phyloP scores from a whole-genome alignment of 2,888 invertebrate species.

The Trisateles emortualis region DNA sequence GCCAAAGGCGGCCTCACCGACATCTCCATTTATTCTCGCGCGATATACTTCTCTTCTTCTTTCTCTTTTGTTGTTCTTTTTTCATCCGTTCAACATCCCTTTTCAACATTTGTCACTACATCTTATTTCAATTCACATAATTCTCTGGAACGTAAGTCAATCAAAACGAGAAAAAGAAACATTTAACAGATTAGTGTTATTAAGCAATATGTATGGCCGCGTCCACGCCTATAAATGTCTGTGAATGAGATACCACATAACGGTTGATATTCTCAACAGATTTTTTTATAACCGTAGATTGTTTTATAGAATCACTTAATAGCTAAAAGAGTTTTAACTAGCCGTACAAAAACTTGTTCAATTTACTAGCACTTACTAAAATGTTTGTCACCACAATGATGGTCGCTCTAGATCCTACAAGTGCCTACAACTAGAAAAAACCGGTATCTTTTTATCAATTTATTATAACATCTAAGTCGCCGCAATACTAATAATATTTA shows the following conservation, averaged over 20 bases:
- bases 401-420: neutral
- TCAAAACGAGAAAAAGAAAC: neutral
- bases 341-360: neutral
- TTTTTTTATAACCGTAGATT: constrained; percentile 5
- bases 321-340: neutral
- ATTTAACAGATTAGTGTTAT: neutral
- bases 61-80: no score
- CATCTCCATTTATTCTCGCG: no score
- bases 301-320: neutral
- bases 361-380: neutral
- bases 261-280: constrained; percentile 32
- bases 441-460: no score
- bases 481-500: constrained; percentile 6
- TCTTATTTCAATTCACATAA: no score
- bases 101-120: no score
- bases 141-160: neutral
- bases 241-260: constrained; percentile 24
- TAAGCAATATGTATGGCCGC: constrained; percentile 10
- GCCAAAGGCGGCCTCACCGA: no score
- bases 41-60: no score
- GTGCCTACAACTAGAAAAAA: neutral
- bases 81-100: no score
- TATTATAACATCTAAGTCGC: no score
- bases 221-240: constrained; percentile 17
- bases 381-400: neutral